Conservation (phyloP, 2,888 invertebrate species). For the Cheilosia impressa region DNA sequence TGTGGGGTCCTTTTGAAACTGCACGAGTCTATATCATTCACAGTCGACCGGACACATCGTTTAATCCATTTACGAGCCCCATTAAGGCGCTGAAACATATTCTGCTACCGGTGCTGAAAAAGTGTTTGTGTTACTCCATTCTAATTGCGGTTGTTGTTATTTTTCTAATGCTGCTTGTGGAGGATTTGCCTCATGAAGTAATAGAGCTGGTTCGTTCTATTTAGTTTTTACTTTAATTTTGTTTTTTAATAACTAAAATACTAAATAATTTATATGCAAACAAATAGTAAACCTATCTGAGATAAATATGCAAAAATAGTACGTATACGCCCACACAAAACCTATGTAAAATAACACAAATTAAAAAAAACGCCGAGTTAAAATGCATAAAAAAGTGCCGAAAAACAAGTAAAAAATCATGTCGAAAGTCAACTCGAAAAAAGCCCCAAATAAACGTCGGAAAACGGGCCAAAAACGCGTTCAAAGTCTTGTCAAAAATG, state of each 20-base stretch:
- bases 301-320: no score
- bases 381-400: no score
- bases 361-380: no score
- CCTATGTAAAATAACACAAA: no score
- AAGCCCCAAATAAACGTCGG: no score
- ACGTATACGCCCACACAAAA: no score
- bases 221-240: background rate
- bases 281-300: no score
- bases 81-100: conserved; percentile 84
- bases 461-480: no score
- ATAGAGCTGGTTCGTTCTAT: conserved; percentile 11
- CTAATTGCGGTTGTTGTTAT: conserved; percentile 51
- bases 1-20: background rate
- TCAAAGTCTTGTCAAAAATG: no score
- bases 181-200: conserved; percentile 46
- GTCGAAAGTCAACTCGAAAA: no score
- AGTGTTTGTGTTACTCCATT: conserved; percentile 74
- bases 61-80: conserved; percentile 86
- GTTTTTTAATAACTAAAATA: background rate
- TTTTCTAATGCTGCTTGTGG: conserved; percentile 15
- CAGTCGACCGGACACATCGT: conserved; percentile 87
- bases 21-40: conserved; percentile 65
- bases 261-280: background rate
- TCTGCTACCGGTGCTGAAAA: conserved; percentile 76
- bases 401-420: no score